Base-by-base conservation (phyloP, 2,113 vertebrate genomes). In the Mirounga angustirostris region DNA sequence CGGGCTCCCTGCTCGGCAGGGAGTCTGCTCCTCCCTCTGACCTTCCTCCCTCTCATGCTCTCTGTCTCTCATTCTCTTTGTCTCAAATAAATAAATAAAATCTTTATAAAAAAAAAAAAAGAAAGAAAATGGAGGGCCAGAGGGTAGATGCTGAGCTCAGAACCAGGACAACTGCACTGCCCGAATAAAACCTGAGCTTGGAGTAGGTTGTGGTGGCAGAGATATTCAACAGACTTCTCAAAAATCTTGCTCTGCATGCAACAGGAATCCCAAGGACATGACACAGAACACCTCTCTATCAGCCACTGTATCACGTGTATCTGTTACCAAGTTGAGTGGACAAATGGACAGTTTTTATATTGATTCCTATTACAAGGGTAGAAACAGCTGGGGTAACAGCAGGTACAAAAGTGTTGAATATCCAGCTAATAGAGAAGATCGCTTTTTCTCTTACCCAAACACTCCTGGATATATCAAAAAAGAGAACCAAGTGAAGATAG, bases 121-220 rank as follows among this genome's bases (percentile, higher is more conserved):
- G 36, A 36, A 36, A 65, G 46, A n/a, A 61, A 73, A n/a, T 40
- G 8, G 33, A 79, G 12, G 28, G 19, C 19, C 30, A 2, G 11
- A 3, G 0, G 11, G 6, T 28, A 16, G 22, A 24, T 7, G 4
- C 30, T 50, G n/a, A n/a, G 24, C 28, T 0, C 12, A 22, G 13
- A 46, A 3, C 74, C 40, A 89, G 61, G 21, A 73, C 21, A 36
- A 21, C 14, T 7, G 0, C 22, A 2, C 28, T 63, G 13, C 14
- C 46, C 19, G 6, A 1, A 8, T 19, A 33, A 65, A 71, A 36
- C 36, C 13, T 0, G 33, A n/a, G 4, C 52, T 73, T 54, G 21
- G 69, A 43, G 9, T 16, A 26, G 33, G 30, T 28, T 40, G 21
- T 11, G 22, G 52, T 52, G 3, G 40, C 2, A 52, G 8, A 79